phyloP scores from a whole-genome alignment of 2,888 invertebrate genomes.

The Tricholauxania praeusta region DNA sequence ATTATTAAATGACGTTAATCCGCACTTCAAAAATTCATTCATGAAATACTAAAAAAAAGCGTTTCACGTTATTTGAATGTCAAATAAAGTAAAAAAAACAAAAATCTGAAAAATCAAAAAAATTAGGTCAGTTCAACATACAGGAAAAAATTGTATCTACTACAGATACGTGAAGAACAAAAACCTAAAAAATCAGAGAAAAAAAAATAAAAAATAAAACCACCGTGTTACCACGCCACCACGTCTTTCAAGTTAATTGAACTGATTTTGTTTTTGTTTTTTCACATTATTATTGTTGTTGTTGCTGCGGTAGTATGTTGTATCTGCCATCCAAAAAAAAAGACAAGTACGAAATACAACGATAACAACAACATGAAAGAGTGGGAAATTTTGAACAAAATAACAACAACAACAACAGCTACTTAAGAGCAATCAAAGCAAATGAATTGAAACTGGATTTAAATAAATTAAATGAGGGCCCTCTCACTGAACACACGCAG shows the following conservation, averaged over 20 bases:
- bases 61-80: slow-evolving; percentile 9
- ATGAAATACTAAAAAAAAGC: background rate
- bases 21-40: background rate
- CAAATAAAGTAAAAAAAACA: background rate
- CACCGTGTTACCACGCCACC: slow-evolving; percentile 35
- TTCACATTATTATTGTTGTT: background rate
- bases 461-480: slow-evolving; percentile 14
- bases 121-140: slow-evolving; percentile 20
- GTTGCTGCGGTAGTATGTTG: background rate
- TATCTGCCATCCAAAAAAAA: too few relatives aligned
- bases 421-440: slow-evolving; percentile 11
- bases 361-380: background rate
- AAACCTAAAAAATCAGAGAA: background rate
- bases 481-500: too few relatives aligned
- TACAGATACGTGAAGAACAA: background rate
- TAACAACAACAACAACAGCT: slow-evolving; percentile 1
- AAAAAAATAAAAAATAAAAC: slow-evolving; percentile 28
- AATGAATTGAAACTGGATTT: slow-evolving; percentile 29
- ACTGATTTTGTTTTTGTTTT: slow-evolving; percentile 44
- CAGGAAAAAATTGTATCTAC: background rate
- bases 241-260: slow-evolving; percentile 45
- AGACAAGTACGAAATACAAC: too few relatives aligned
- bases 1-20: background rate
- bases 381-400: slow-evolving; percentile 22
- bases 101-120: background rate